These are phyloP conservation scores for Dynastes grantii DNA, from an alignment of 2,888 invertebrate species.

Conservation along the genomic window DNA sequence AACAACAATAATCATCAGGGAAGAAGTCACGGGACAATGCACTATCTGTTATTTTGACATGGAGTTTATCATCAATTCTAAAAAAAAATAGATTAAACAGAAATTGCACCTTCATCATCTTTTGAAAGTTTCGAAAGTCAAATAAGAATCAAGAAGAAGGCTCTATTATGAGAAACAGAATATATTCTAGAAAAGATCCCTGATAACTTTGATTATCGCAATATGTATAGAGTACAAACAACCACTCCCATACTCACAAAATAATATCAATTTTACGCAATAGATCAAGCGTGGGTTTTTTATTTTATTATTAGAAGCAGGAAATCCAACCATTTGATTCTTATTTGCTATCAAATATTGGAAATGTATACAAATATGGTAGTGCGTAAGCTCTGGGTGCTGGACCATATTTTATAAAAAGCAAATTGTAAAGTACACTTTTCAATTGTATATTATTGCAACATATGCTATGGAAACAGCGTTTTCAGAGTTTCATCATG, in stretches of 20 bases:
- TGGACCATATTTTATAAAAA: not conserved
- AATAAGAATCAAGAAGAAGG: not conserved
- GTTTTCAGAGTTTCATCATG: not conserved
- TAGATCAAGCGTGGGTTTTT: not conserved
- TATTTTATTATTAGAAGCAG: not conserved
- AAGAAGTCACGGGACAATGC: slow-evolving; percentile 92
- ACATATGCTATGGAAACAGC: not conserved
- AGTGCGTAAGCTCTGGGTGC: too few species aligned
- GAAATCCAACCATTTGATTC: not conserved
- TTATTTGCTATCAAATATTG: not conserved
- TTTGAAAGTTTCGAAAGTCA: not conserved
- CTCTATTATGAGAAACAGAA: too few species aligned
- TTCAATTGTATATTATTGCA: not conserved
- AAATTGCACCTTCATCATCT: not conserved
- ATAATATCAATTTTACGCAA: slow-evolving; percentile 1
- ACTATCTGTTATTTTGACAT: slow-evolving; percentile 90
- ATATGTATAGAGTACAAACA: not conserved
- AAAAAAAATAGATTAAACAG: slow-evolving; percentile 51
- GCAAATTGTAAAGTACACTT: not conserved
- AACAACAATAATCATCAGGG: slow-evolving; percentile 93
- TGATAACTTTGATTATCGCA: too few species aligned
- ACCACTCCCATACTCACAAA: not conserved
- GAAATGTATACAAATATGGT: too few species aligned
- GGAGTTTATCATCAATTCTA: slow-evolving; percentile 84
- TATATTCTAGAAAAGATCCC: too few species aligned